A percentile compares a stretch with the other conserved stretches of the same genome.
phyloP scores from a whole-genome alignment of 2,797 vertebrate genomes.

The Clarias pachynema region DNA sequence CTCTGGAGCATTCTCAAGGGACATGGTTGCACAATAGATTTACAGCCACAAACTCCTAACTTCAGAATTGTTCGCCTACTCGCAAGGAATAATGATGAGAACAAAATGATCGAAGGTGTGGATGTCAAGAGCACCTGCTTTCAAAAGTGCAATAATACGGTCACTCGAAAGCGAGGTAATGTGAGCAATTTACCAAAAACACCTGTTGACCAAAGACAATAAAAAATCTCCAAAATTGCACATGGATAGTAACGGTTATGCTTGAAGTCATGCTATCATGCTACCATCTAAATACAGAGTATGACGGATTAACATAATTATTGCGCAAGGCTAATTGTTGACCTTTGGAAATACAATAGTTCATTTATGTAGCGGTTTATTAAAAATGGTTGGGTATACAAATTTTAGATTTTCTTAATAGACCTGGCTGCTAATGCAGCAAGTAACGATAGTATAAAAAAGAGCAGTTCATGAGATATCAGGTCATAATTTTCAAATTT shows the following conservation, averaged over 20 bases:
- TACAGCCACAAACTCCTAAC: background rate
- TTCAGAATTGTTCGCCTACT: constrained; percentile 7
- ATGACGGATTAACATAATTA: background rate
- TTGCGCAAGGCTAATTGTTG: background rate
- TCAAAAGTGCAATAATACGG: constrained; percentile 14
- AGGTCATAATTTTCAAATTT: background rate
- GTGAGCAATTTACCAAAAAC: constrained; percentile 16
- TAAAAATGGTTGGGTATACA: background rate
- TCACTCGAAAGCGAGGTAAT: background rate
- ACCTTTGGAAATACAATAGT: background rate
- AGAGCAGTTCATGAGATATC: background rate
- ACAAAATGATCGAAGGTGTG: constrained; percentile 13
- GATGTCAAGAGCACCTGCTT: background rate
- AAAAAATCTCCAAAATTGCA: constrained; percentile 9
- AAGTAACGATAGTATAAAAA: background rate
- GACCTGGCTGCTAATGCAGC: background rate
- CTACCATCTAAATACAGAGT: background rate
- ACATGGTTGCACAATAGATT: constrained; percentile 10
- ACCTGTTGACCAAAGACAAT: constrained; percentile 2
- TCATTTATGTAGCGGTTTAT: background rate
- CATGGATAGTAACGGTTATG: too few relatives aligned
- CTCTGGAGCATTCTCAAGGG: background rate
- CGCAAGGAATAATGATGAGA: constrained; percentile 4
- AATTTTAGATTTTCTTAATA: background rate
- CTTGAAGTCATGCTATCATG: background rate